Base-by-base conservation (phyloP, 64 coral and sea anemone genomes). In the Pocillopora damicornis region DNA sequence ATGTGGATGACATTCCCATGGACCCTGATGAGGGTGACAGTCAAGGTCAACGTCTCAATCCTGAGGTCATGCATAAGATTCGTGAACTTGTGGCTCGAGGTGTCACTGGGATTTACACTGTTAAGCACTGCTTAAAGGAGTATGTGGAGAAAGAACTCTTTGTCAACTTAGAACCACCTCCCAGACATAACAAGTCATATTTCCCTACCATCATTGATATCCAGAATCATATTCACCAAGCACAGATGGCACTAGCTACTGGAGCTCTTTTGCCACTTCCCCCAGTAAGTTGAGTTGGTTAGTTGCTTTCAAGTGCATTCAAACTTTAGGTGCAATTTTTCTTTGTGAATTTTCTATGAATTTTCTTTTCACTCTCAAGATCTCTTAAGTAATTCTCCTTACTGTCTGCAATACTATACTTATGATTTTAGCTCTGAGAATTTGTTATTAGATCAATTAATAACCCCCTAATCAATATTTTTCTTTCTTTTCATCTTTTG, bases 131-230 rank as follows among this genome's bases (percentile, higher is more conserved):
- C 20, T 71, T 99, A 38, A 99, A 95, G 75, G 90, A 95, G 58
- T 99, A 75, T 76, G 93, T 99, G 30, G 97, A 99, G 67, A 99
- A 92, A 56, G 97, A 99, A 57, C 60, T 99, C 75, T 99, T 90
- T 74, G 63, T 45, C 65, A 78, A 91, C 30, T 59, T 93, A 38
- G 90, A 93, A 1, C 64, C 88, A 36, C 97, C 97, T 15, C 90
- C 97, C 22, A 89, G 93, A 78, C 97, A 99, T 30, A 95, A 99
- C 76, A 99, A 95, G 78, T 86, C 93, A 58, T 99, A 88, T 76
- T 99, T 95, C 83, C 97, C 97, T 15, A 99, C 97, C 22, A 95
- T 99, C 25, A 99, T 95, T 80, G 97, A 99, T 63, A 80, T 99
- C 20, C 97, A 99, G 79, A 99, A 99, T 86, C 97, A 99, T 38